A percentile compares a stretch with the other conserved stretches of the same genome.
These are phyloP conservation scores for Heptranchias perlo DNA, from an alignment of 2,113 vertebrate genomes.

Conservation along the genomic window DNA sequence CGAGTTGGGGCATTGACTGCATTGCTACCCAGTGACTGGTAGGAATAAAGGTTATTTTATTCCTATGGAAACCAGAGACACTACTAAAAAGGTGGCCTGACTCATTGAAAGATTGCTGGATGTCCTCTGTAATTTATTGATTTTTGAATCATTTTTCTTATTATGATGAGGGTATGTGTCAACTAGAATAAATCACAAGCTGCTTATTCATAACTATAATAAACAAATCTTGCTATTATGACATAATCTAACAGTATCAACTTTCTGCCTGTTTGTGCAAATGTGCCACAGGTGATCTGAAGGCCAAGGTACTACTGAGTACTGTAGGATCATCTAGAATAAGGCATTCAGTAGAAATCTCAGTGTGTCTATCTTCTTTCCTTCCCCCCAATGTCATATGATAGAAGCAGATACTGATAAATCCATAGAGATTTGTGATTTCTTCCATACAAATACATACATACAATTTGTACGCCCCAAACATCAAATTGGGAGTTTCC, in stretches of 20 bases:
- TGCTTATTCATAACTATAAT: neutral
- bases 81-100: neutral
- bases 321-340: neutral
- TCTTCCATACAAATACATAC: neutral
- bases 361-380: neutral
- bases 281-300: neutral
- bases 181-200: neutral
- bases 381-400: neutral
- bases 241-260: neutral
- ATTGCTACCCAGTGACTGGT: neutral
- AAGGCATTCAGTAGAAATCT: neutral
- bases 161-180: neutral
- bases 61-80: constrained; percentile 4
- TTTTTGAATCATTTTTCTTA: neutral
- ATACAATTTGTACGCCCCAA: neutral
- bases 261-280: neutral
- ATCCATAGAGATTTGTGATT: neutral
- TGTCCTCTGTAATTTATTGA: neutral
- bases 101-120: neutral
- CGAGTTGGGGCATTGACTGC: neutral
- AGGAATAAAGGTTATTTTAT: neutral
- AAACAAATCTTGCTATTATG: neutral
- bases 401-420: neutral
- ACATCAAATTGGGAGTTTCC: neutral
- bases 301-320: neutral